Base-by-base conservation (phyloP, 2,113 vertebrate species). In the Cranoglanis bouderius region DNA sequence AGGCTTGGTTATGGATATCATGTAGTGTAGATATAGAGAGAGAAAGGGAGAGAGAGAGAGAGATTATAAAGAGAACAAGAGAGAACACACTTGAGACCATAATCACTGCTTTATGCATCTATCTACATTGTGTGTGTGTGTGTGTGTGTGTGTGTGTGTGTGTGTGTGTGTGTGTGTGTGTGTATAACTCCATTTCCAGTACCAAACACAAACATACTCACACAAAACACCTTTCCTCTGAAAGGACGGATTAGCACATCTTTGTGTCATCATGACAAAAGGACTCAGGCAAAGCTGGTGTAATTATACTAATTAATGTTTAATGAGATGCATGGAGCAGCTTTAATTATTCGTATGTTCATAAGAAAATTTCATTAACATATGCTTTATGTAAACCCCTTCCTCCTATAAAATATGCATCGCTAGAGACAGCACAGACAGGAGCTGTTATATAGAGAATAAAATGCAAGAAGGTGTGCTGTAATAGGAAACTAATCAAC, bases 291-390 rank as follows among this genome's bases (percentile, higher is more conserved):
- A 85, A 82, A 86, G 57, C 88, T 90, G 87, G 81, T 92, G 90
- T 94, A 94, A 95, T 94, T 92, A 94, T 94, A 93, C 90, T 93
- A 95, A 95, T 93, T 87, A 91, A 26, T 70, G 40, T 18, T 86
- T 93, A 95, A 94, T 94, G 91, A 95, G 90, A 95, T 95, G 94
- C 93, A 92, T 84, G 89, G 93, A 93, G 91, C 91, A 91, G 91
- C 90, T 90, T 91, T 94, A 92, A 94, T 93, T 94, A 93, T 91
- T 91, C 57, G 88, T 90, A 90, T 18, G 92, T 91, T 91, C 91
- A 85, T 85, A 94, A 93, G 92, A 78, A 92, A 92, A 94, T 94
- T 94, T 91, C 87, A 91, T 90, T 87, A 90, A 77, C 85, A 83
- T 91, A 82, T 63, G 82, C 88, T 87, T 85, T 51, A 90, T 46